Evolutionary conservation across 92 coral and sea anemone species (phyloP).

Genomic region (Porites rus): DNA sequence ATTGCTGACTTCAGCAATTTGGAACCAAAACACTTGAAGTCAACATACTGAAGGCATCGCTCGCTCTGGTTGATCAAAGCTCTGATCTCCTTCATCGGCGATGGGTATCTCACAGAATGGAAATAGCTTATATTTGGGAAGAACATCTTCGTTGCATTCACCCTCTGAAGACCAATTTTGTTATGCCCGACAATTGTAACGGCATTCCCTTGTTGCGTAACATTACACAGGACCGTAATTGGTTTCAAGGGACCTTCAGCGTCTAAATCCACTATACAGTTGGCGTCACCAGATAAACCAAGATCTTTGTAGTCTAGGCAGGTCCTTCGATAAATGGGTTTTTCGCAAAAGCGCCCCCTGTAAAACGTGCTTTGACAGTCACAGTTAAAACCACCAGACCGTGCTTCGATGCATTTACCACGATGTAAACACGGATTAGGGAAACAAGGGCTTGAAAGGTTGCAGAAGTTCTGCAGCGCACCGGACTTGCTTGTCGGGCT

Average conservation of each 20-base stretch:
- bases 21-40: slow-evolving; percentile 82
- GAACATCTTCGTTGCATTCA: neutral
- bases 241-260: slow-evolving; percentile 71
- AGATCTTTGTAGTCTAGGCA: slow-evolving; percentile 89
- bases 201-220: slow-evolving; percentile 61
- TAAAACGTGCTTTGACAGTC: slow-evolving; percentile 80
- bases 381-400: slow-evolving; percentile 69
- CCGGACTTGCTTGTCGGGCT: slow-evolving; percentile 22
- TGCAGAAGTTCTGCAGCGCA: slow-evolving; percentile 35
- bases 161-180: slow-evolving; percentile 20
- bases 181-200: slow-evolving; percentile 73
- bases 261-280: slow-evolving; percentile 88
- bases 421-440: slow-evolving; percentile 85
- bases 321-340: slow-evolving; percentile 80
- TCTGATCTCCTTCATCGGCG: slow-evolving; percentile 56
- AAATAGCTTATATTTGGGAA: slow-evolving; percentile 31
- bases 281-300: slow-evolving; percentile 80
- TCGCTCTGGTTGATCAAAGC: slow-evolving; percentile 76
- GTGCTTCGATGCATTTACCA: slow-evolving; percentile 69
- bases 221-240: slow-evolving; percentile 81
- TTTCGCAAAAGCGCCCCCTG: slow-evolving; percentile 79
- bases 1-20: slow-evolving; percentile 64
- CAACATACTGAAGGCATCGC: slow-evolving; percentile 86
- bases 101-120: slow-evolving; percentile 68
- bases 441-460: slow-evolving; percentile 64